Base-by-base conservation (phyloP, 2,113 vertebrate species). In the Petaurus breviceps region DNA sequence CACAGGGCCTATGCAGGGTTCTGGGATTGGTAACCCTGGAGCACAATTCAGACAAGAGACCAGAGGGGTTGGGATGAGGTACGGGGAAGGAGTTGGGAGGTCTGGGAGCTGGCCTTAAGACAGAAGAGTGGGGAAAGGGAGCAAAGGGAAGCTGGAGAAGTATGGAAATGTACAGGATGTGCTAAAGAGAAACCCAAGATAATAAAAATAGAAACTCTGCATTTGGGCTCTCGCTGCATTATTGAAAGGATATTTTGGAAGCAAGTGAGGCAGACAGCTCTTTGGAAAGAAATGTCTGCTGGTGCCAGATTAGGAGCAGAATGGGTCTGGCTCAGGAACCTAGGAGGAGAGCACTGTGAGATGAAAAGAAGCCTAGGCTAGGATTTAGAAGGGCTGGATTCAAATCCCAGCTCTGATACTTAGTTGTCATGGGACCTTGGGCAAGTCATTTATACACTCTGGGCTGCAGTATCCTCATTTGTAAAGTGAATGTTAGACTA, bases 221-320 rank as follows among this genome's bases (percentile, higher is more conserved):
- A 91, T 94, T 94, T 92, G 50, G 51, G 28, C 94, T 93, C 57
- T 95, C 54, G 90, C 68, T 92, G 90, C 55, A 61, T 94, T 95
- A 93, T 46, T 77, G 90, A 95, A 96, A 95, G 52, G 61, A 19
- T 94, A 92, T 95, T 94, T 97, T 93, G 96, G 94, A 97, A 97
- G 77, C 26, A 77, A 97, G 92, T 51, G 77, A 94, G 92, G 52
- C 55, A 57, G 55, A 50, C 93, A 90, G 90, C 28, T 90, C 46
- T 90, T 90, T 93, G 77, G n/a, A n/a, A 92, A 51, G 92, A 51
- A 94, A 77, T 89, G 57, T 37, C 23, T 89, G 91, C 24, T 51
- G 89, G 92, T 16, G 47, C 47, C 92, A 46, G 89, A 50, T 68
- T 37, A 94, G 94, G 77, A 90, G 57, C 55, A 90, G 8, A 93